Conservation (phyloP, 2,113 vertebrate genomes). For the Apus apus region DNA sequence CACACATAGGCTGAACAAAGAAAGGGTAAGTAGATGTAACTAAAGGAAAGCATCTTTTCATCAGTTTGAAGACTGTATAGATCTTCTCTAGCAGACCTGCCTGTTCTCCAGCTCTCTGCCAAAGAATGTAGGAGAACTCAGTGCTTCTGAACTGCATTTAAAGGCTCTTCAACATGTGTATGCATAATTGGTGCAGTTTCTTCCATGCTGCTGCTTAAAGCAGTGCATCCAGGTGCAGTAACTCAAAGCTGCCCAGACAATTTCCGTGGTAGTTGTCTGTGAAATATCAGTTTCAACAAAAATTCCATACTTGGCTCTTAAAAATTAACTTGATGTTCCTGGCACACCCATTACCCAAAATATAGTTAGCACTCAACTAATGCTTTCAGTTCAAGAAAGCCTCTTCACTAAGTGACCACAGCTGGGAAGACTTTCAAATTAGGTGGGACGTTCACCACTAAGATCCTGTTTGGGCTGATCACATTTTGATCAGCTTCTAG, state of each 20-base stretch:
- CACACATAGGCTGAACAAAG: background rate
- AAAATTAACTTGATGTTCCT: background rate
- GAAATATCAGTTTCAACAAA: background rate
- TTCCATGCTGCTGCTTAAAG: background rate
- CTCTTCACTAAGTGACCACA: background rate
- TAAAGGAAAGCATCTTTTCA: background rate
- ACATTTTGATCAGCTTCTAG: background rate
- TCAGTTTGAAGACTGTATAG: background rate
- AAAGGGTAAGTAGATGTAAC: background rate
- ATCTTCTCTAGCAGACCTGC: background rate
- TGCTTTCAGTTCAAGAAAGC: background rate
- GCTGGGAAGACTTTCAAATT: background rate
- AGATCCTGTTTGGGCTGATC: background rate
- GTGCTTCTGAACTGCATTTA: background rate
- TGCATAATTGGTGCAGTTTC: background rate
- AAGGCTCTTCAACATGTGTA: background rate
- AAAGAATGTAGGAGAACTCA: background rate
- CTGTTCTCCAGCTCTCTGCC: background rate
- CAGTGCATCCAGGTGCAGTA: rapidly evolving
- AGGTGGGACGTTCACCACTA: background rate
- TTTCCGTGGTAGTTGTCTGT: background rate
- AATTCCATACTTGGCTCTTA: background rate
- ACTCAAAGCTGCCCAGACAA: background rate
- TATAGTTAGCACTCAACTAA: background rate
- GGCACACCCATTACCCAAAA: background rate